Conservation (phyloP, 2,113 vertebrate genomes). For the cat (Felis catus) region F.catus_Fca126_mat1.0 CM031420.1:38892001-38892500, state of each 20-base stretch:
- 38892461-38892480: background rate
- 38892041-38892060: background rate
- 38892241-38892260: background rate
- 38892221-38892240: background rate
- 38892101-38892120: background rate
- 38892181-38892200: background rate
- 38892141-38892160: background rate
- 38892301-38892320: background rate
- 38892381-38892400: conserved; percentile 11
- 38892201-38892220: background rate
- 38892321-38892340: background rate
- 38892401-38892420: conserved; percentile 36
- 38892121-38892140: background rate
- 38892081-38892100: background rate
- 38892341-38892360: background rate
- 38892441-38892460: background rate
- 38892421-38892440: background rate
- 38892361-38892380: background rate
- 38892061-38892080: background rate
- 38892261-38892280: background rate
- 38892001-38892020: background rate
- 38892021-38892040: background rate
- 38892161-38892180: background rate
- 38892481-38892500: background rate
- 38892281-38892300: background rate